Evolutionary conservation across 30 jellyfish, hydroid and myxozoan genomes (phyloP), one percentile per base, ranked within the genome.

Genomic region (Nemopilema nomurai): DNA sequence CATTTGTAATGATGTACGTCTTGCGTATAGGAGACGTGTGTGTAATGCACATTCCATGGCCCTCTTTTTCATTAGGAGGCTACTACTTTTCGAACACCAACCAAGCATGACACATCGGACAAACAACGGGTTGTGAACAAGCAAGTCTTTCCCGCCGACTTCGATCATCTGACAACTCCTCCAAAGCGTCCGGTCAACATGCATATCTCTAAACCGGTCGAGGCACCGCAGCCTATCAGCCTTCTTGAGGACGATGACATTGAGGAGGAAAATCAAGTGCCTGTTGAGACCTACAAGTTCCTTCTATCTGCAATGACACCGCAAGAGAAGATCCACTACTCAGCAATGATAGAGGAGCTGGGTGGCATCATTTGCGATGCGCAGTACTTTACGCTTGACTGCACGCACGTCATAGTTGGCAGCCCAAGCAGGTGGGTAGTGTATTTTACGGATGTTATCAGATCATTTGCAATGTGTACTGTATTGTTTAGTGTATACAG

Each of bases 341-440:
- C 96, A 0, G 98, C 98, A 9, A 49, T 96, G 72, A 86, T 96
- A 32, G 98, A 96, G 69, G 69, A 85, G 71, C 73, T 96, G 18
- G 99, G 98, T 30, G 99, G 99, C 1, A 74, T 52, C 1, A 74
- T 91, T 18, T 84, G 89, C 33, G 99, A 95, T 33, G 87, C 95
- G 27, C 89, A 77, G 80, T 82, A 82, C 72, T 95, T 89, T 89
- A 74, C 87, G 0, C 27, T 84, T 26, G 96, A 88, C 51, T 95
- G 99, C 87, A 85, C 97, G 17, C 99, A 95, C 77, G 97, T 86
- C 31, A 68, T 95, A n/a, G 94, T 91, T 64, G 96, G 97, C 16
- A 83, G 87, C n/a, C 97, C 99, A 16, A 95, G 63, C 90, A 84
- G 97, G 99, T 89, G 20, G n/a, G n/a, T n/a, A 69, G 57, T 3